phyloP scores from a whole-genome alignment of 1,140 invertebrate species.

The Thereuonema tuberculata region DNA sequence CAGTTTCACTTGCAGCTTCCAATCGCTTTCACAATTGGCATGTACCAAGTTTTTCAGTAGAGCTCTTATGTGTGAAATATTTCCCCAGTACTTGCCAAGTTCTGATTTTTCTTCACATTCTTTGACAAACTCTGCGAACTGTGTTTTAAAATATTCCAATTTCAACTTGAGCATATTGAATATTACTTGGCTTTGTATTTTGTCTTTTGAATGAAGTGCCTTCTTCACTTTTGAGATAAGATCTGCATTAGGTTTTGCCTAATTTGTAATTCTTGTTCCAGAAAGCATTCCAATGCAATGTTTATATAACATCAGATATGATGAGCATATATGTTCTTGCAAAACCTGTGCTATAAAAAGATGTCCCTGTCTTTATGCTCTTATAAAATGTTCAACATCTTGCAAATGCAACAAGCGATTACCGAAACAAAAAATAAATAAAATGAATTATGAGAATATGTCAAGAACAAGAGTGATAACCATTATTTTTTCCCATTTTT shows the following conservation, averaged over 20 bases:
- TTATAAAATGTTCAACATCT: too few species aligned
- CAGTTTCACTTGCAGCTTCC: background rate
- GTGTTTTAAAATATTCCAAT: background rate
- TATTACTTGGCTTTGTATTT: background rate
- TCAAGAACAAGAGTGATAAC: too few species aligned
- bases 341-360: too few species aligned
- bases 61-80: background rate
- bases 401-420: too few species aligned
- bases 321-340: too few species aligned
- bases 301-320: background rate
- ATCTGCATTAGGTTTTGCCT: background rate
- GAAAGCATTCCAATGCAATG: background rate
- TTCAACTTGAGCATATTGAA: background rate
- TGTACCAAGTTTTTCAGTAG: background rate
- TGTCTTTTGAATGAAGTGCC: background rate
- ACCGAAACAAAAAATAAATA: too few species aligned
- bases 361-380: too few species aligned
- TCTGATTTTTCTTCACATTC: too few species aligned
- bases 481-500: too few species aligned
- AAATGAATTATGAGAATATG: too few species aligned
- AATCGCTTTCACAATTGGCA: background rate
- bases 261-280: background rate
- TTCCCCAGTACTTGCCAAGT: background rate
- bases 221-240: background rate
- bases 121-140: background rate